Base-by-base conservation (phyloP, 1,140 invertebrate genomes). In the Amyelois transitella region DNA sequence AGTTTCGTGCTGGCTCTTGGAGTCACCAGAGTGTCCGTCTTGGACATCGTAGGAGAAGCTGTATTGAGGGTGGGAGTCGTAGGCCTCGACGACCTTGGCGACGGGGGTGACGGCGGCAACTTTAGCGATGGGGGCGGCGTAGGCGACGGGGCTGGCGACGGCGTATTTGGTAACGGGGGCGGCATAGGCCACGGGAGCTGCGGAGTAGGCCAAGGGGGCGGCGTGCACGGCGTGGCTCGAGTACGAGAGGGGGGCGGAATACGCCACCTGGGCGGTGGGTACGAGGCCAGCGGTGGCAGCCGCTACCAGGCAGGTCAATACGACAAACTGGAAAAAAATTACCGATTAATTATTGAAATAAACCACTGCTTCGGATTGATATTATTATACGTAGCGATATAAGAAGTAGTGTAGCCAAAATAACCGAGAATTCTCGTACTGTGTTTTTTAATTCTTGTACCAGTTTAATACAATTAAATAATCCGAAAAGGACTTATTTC, bases 31-130 rank as follows among this genome's bases (percentile, higher is more conserved):
- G 60, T 76, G 69, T 18, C 77, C 90, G 64, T 92, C 91, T 69
- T 91, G 90, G 1, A 92, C 90, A 59, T 91, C 90, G 60, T 92
- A 92, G 8, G 88, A 80, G 60, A 91, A 92, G 58, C 89, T 90
- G 81, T 92, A 92, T 53, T 91, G 90, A 8, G 91, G 90, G 67
- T 91, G 90, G 10, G 90, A 86, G 53, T 88, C 77, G 68, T 88
- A 86, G 20, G 82, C 78, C 53, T 81, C 84, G 6, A 60, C 67
- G 45, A 76, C 67, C 51, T 83, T 79, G 51, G 59, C 58, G 14
- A 64, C 49, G 14, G 71, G 69, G 7, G 77, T 66, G 12, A 66
- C 55, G 20, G 57, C 32, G 32, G 32, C 32, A 14, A 38, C 51
- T n/a, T 74, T 62, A 48, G 73, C 68, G 7, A 82, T 73, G 1